Evolutionary conservation across 2,113 vertebrate species (phyloP), one percentile per base, ranked within the genome.

Genomic region (Trematomus loennbergii): DNA sequence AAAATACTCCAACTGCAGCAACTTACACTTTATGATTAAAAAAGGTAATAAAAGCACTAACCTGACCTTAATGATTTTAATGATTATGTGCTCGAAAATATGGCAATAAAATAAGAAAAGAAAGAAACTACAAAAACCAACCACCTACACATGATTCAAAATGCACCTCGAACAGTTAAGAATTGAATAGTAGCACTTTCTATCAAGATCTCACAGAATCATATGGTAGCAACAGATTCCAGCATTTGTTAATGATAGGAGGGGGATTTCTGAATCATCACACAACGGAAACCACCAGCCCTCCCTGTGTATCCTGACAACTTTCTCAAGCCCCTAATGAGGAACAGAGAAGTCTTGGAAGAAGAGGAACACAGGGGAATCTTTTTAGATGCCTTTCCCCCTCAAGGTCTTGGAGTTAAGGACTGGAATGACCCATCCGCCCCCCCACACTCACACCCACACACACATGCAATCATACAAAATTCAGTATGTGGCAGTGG

Each of bases 281-380:
- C 52, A 43, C 20, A 78, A 75, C 73, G 62, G 88, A 91, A 83
- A 53, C 49, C 70, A 87, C 53, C 69, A 36, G 45, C 60, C 71
- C 22, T 78, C 61, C 61, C 17, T 55, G 60, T 59, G 77, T 75
- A 73, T 83, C 75, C 53, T 69, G 50, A 81, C 77, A 77, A 74
- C 82, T 83, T 89, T 91, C 84, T 90, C 83, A 91, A 82, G 77
- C 40, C 25, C 54, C 66, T 87, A 88, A 92, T 77, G 78, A 91
- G 75, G 69, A 92, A 83, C 89, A 92, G 89, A 87, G 33, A 48
- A 4, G 58, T 43, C 72, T 59, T 46, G 68, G 79, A 84, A 78
- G 64, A 66, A 54, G 45, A 65, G 73, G 59, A 81, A 40, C 75
- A 64, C 49, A 29, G 62, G 66, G 79, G 81, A 86, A 84, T 72